Percentiles rank a stretch among this genome's conserved stretches.
Evolutionary conservation across 2,113 vertebrate species (phyloP).

Genomic region (Phasianus colchicus): DNA sequence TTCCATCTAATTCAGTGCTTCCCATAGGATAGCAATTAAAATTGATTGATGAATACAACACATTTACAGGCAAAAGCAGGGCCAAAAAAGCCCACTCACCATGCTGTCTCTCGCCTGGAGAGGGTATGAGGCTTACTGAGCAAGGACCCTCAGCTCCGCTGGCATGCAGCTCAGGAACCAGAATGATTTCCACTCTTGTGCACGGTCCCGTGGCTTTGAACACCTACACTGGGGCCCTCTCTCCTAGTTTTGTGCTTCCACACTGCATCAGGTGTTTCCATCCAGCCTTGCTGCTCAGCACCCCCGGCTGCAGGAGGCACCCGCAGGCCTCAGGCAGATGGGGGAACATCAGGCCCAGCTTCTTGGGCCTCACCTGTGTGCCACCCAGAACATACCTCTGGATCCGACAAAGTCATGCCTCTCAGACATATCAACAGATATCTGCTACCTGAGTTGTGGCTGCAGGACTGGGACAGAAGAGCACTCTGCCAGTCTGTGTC

Average conservation of each 20-base stretch:
- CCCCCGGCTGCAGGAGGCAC: background rate
- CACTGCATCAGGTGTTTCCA: background rate
- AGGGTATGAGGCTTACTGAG: background rate
- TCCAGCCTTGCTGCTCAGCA: background rate
- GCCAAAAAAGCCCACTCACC: background rate
- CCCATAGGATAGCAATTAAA: constrained; percentile 46
- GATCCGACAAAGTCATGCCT: constrained; percentile 29
- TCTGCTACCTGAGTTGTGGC: background rate
- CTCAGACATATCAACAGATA: constrained; percentile 16
- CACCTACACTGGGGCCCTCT: background rate
- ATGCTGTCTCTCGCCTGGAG: background rate
- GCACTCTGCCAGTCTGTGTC: background rate
- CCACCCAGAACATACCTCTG: background rate
- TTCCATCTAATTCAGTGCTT: constrained; percentile 35
- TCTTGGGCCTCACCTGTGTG: background rate
- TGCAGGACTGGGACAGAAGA: constrained; percentile 6
- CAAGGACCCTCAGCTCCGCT: background rate
- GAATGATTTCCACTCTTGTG: background rate
- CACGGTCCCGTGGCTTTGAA: background rate
- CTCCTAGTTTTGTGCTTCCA: background rate
- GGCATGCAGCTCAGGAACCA: background rate
- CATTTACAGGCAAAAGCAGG: constrained; percentile 47
- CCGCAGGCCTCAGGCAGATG: background rate
- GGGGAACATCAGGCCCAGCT: background rate
- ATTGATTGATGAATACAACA: constrained; percentile 51